These are phyloP conservation scores for Heteronetta atricapilla DNA, from an alignment of 2,113 vertebrate genomes.

Conservation along the genomic window DNA sequence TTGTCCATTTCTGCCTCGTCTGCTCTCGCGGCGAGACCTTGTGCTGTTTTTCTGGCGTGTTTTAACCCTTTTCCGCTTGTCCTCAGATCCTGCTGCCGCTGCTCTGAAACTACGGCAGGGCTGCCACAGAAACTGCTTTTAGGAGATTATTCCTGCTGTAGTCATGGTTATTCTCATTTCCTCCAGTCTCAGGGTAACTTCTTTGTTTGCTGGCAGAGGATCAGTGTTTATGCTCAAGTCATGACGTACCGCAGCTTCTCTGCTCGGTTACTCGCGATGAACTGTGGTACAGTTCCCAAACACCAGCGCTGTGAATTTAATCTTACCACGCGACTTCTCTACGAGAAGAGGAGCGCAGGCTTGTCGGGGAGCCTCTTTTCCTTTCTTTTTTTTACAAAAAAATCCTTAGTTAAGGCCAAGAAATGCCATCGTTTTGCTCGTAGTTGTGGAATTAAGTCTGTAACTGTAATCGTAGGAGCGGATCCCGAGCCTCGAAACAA, in stretches of 20 bases:
- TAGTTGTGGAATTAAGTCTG: rapidly evolving
- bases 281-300: not conserved
- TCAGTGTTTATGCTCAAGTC: not conserved
- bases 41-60: rapidly evolving
- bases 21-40: not conserved
- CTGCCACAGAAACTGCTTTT: not conserved
- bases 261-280: not conserved
- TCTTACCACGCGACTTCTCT: not conserved
- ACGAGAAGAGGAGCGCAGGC: rapidly evolving
- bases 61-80: not conserved
- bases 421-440: not conserved
- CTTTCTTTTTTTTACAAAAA: not conserved
- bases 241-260: not conserved
- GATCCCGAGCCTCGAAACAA: not conserved
- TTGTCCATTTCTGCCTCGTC: slow-evolving; percentile 27
- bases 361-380: not conserved
- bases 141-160: not conserved
- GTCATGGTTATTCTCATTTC: not conserved
- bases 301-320: not conserved
- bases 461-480: not conserved
- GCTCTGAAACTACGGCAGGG: not conserved
- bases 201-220: not conserved
- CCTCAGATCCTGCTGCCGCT: not conserved
- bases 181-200: not conserved
- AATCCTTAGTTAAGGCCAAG: not conserved